Evolutionary conservation across 1,140 invertebrate genomes (phyloP), one percentile per base, ranked within the genome.

Genomic region (Aphaenogaster floridana): DNA sequence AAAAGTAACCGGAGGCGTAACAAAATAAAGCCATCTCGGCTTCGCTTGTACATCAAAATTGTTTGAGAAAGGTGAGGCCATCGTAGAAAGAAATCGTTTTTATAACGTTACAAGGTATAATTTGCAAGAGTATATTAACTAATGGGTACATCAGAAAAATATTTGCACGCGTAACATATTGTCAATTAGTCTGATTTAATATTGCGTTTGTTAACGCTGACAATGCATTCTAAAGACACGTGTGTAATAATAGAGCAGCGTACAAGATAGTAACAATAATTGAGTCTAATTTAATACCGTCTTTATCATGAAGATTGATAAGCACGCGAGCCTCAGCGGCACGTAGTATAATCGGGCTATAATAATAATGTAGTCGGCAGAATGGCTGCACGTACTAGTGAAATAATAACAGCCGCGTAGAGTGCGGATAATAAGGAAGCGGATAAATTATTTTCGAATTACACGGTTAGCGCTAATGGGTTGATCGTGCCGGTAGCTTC

Each of bases 391-490:
- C 54, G 68, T 83, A 83, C 68, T 8, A 21, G 42, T n/a, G 80
- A 76, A 84, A 84, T 84, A 84, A 84, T 84, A 84, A 84, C 42
- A 84, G 80, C 54, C 42, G 42, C 57, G 69, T 59, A 15, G 68
- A 84, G 54, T 48, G 69, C 80, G 69, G 80, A 84, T 84, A 84
- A 84, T 84, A 84, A 84, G 80, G 80, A 84, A 84, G 80, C 69
- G 80, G 69, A 76, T 84, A 84, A 84, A 84, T 84, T 84, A 84
- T 84, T 84, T 84, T 84, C 80, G 80, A 84, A 84, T 84, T 84
- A 76, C 80, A 84, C 54, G 80, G 80, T 84, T 84, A 84, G 69
- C 69, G 69, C 80, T 84, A 84, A 84, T 84, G 69, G 54, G 80
- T 74, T 50, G 84, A 78, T 77, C 63, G 84, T 86, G 83, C 36